A percentile compares a stretch with the other conserved stretches of the same genome.
phyloP scores from a whole-genome alignment of 2,113 vertebrate species.

The Rhinogobius similis region DNA sequence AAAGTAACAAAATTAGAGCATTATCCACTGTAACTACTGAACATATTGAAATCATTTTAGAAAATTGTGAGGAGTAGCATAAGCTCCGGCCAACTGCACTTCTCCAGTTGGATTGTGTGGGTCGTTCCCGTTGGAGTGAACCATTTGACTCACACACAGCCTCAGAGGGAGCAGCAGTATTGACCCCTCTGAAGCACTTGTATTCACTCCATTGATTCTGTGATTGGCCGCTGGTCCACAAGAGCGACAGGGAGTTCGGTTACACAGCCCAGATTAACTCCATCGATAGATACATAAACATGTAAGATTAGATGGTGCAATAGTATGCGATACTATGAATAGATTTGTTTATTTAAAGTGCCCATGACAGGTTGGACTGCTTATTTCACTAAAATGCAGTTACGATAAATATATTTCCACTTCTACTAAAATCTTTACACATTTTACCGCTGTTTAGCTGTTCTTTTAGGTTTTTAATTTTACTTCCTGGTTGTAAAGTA shows the following conservation, averaged over 20 bases:
- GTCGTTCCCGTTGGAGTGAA: background rate
- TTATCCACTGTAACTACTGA: background rate
- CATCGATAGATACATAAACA: background rate
- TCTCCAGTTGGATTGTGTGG: background rate
- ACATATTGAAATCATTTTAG: too few species aligned
- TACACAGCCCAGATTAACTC: background rate
- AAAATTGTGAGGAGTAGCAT: background rate
- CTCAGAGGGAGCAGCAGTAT: background rate
- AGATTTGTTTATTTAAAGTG: too few species aligned
- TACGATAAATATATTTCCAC: too few species aligned
- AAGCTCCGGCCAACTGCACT: background rate
- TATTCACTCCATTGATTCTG: conserved; percentile 2
- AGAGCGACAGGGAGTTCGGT: background rate
- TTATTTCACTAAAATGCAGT: too few species aligned
- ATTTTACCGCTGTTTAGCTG: too few species aligned
- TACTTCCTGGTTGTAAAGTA: too few species aligned
- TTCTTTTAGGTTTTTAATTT: too few species aligned
- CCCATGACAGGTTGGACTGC: too few species aligned
- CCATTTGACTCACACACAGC: background rate
- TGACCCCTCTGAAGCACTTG: background rate
- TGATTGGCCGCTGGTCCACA: background rate
- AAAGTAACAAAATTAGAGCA: background rate
- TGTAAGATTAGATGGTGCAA: background rate
- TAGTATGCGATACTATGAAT: background rate
- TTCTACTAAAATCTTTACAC: too few species aligned